A percentile compares a stretch with the other conserved stretches of the same genome.
These are phyloP conservation scores for Charaxes varanes DNA, from an alignment of 1,140 invertebrate species.

Conservation along the genomic window DNA sequence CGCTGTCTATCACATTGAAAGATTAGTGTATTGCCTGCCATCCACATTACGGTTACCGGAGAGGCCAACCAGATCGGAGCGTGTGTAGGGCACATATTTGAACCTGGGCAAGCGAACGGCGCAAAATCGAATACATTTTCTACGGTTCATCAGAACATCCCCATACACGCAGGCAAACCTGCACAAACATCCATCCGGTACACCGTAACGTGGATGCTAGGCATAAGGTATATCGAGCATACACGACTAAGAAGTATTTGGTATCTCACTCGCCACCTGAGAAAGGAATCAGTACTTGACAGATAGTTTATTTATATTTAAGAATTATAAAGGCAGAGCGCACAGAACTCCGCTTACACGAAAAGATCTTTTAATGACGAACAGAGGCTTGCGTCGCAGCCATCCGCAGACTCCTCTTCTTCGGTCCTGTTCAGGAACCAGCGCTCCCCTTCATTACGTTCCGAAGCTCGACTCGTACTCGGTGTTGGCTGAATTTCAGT, in stretches of 20 bases:
- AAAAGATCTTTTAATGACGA: constrained; percentile 88
- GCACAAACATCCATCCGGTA: no score
- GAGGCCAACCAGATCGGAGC: no score
- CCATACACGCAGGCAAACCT: no score
- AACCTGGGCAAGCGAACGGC: no score
- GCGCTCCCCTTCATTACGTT: constrained; percentile 33
- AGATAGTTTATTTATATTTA: constrained; percentile 52
- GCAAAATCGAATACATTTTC: no score
- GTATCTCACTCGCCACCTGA: constrained; percentile 33
- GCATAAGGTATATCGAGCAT: constrained; percentile 38
- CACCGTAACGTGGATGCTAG: no score
- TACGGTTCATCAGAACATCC: no score
- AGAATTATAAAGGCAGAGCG: no score
- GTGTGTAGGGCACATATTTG: no score
- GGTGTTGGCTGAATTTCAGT: constrained; percentile 46
- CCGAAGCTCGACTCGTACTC: constrained; percentile 34
- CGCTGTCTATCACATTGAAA: constrained; percentile 69
- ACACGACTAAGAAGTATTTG: constrained; percentile 16
- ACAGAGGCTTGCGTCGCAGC: constrained; percentile 84
- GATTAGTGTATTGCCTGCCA: constrained; percentile 69
- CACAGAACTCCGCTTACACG: constrained; percentile 76
- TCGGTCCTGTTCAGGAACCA: constrained; percentile 71
- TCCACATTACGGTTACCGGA: no score
- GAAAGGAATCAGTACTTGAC: constrained; percentile 47
- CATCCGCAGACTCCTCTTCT: constrained; percentile 78